Base-by-base conservation (phyloP, 2,888 invertebrate species). In the Rhorus exstirpatorius region DNA sequence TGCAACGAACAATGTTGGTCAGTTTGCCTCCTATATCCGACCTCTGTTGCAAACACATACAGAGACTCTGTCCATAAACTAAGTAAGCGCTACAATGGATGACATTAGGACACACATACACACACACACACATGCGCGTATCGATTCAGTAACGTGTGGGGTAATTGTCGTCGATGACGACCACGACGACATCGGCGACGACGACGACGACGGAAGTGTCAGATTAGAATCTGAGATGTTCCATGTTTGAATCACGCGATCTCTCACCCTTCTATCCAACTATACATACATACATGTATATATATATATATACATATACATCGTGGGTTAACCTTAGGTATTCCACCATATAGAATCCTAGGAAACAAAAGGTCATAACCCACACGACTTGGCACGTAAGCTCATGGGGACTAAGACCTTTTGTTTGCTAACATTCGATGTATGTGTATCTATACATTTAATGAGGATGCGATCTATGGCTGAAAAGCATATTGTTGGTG, bases 151-250 rank as follows among this genome's bases (percentile, higher is more conserved):
- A 26, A 26, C 53, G 35, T 67, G 78, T 79, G 82, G 85, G 87
- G 89, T 89, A 90, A 90, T 90, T 90, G 90, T 88, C 85, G 86
- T 83, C 87, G 26, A 63, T 46, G 60, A 58, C 71, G 21, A 71
- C 31, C 44, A 26, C 71, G 44, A 58, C 46, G 70, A 58, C 53
- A 19, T 26, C 53, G 61, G 68, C 44, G 70, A 72, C 65, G 49
- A 58, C 44, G 65, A 68, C 72, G 75, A 72, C 58, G 67, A 72
- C 77, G 92, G 92, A 92, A 92, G 90, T 91, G 91, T 90, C 89
- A 90, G 92, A 92, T 92, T 90, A 89, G 86, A 90, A 92, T 92
- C 92, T 90, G 91, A 92, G 92, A 92, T 91, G 90, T 88, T 90
- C 89, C 88, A 86, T 85, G 86, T 70, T 75, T 77, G 83, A 31